Percentiles rank a stretch among this genome's conserved stretches.
phyloP scores from a whole-genome alignment of 2,888 invertebrate genomes.

The Thalpophila matura region DNA sequence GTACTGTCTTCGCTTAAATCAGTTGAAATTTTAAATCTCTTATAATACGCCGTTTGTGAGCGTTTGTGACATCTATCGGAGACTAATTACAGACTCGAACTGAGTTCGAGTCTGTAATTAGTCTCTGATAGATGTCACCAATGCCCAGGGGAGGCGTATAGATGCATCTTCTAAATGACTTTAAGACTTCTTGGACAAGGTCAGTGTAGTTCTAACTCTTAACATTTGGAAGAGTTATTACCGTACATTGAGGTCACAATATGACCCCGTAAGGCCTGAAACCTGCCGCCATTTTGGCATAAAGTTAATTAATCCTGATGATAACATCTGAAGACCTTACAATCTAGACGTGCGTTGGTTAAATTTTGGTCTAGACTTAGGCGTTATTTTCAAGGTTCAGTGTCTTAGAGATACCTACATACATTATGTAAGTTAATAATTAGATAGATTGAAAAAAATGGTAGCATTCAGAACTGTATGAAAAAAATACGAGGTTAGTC shows the following conservation, averaged over 20 bases:
- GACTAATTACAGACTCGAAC: too few species aligned
- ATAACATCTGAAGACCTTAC: constrained; percentile 36
- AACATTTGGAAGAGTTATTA: constrained; percentile 25
- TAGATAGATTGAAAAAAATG: too few species aligned
- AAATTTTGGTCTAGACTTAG: constrained; percentile 26
- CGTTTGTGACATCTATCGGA: too few species aligned
- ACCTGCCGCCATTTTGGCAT: constrained; percentile 32
- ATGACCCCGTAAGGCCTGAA: constrained; percentile 19
- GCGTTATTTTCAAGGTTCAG: constrained; percentile 12
- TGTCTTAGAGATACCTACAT: neutral
- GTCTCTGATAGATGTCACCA: too few species aligned
- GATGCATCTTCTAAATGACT: neutral
- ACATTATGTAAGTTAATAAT: neutral
- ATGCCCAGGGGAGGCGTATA: too few species aligned
- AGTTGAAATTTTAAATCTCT: too few species aligned
- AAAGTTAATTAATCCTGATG: constrained; percentile 56
- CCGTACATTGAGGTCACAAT: constrained; percentile 16
- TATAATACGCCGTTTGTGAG: too few species aligned
- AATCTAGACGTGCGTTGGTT: constrained; percentile 16
- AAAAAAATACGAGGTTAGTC: too few species aligned
- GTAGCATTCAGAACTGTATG: too few species aligned
- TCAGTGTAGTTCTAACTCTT: constrained; percentile 23
- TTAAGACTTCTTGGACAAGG: neutral
- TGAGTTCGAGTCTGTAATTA: too few species aligned
- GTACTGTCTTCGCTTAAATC: too few species aligned